Percentiles rank a stretch among this genome's conserved stretches.
Conservation (phyloP, 2,113 vertebrate genomes). For the Lucifuga dentata region DNA sequence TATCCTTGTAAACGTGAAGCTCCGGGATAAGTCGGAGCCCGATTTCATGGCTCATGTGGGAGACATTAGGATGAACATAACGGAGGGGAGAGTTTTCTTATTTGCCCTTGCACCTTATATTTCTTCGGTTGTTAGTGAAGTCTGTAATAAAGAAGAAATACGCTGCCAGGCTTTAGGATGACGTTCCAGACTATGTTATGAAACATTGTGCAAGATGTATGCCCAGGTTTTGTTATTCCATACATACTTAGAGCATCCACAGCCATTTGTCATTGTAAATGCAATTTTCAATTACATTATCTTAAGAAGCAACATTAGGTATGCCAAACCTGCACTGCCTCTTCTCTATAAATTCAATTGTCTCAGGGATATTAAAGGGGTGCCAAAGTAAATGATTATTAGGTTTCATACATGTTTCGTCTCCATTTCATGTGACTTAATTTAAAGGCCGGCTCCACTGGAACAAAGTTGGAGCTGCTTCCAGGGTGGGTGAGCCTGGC, state of each 20-base stretch:
- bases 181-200: constrained; percentile 23
- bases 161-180: constrained; percentile 18
- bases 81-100: constrained; percentile 41
- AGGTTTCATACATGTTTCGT: constrained; percentile 18
- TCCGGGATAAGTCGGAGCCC: constrained; percentile 55
- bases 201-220: background rate
- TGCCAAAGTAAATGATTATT: constrained; percentile 34
- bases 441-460: background rate
- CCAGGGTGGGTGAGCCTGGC: constrained; percentile 47
- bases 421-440: too few species aligned
- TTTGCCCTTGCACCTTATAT: constrained; percentile 52
- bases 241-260: constrained; percentile 38
- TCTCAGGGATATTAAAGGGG: constrained; percentile 56
- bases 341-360: constrained; percentile 52
- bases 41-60: constrained; percentile 65
- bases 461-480: constrained; percentile 48
- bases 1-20: constrained; percentile 73
- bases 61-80: constrained; percentile 56
- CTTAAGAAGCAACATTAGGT: constrained; percentile 44
- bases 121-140: constrained; percentile 34
- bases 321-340: constrained; percentile 33
- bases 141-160: constrained; percentile 26
- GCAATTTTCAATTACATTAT: constrained; percentile 50
- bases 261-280: constrained; percentile 62
- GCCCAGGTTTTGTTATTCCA: constrained; percentile 59